A percentile compares a stretch with the other conserved stretches of the same genome.
phyloP scores from a whole-genome alignment of 92 coral and sea anemone genomes.

The Actinernus sp. region DNA sequence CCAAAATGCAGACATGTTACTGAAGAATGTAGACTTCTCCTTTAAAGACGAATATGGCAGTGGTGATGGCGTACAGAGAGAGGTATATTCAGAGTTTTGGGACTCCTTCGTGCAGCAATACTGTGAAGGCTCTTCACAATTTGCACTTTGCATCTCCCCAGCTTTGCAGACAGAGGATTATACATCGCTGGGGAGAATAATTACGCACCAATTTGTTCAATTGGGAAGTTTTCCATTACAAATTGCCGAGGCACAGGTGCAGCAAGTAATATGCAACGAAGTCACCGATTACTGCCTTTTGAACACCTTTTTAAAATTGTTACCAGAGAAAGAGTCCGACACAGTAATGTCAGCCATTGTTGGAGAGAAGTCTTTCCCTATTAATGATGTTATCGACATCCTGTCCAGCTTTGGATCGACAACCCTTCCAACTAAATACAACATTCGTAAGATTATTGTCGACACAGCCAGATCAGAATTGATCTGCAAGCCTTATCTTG shows the following conservation, averaged over 20 bases:
- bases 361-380: background rate
- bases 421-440: conserved; percentile 2
- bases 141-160: conserved; percentile 15
- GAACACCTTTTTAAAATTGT: background rate
- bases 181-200: conserved; percentile 19
- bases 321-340: background rate
- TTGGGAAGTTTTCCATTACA: conserved; percentile 43
- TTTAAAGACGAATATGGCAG: conserved; percentile 30
- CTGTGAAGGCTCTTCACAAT: conserved; percentile 38
- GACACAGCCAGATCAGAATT: background rate
- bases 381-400: conserved; percentile 10
- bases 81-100: conserved; percentile 46
- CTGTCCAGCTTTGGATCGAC: background rate
- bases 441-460: background rate
- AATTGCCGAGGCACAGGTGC: conserved; percentile 24
- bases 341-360: background rate
- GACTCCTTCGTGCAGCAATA: conserved; percentile 17
- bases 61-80: conserved; percentile 42
- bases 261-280: conserved; percentile 21
- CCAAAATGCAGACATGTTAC: conserved; percentile 11
- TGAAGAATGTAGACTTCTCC: background rate
- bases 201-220: conserved; percentile 33
- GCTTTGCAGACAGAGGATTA: conserved; percentile 32
- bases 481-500: conserved; percentile 1
- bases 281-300: conserved; percentile 34